Evolutionary conservation across 2,797 vertebrate genomes (phyloP), one percentile per base, ranked within the genome.

Genomic region (Spondyliosoma cantharus): DNA sequence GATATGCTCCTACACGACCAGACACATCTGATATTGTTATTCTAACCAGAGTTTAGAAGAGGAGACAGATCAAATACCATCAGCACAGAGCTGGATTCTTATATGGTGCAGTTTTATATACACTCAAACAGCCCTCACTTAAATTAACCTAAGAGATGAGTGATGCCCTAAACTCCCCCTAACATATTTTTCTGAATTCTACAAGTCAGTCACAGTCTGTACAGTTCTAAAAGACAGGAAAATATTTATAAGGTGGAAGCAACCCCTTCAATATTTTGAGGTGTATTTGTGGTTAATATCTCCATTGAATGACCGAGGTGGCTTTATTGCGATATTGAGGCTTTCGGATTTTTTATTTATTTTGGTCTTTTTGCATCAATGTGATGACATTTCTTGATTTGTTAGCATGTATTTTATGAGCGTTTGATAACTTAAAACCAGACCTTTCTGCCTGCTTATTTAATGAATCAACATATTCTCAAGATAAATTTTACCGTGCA

Each of bases 1-100:
- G 14, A 74, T 70, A 48, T 70, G 65, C 22, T 65, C 27, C 24
- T 14, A 77, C 45, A 42, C 14, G 12, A 64, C 20, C 67, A 61
- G 37, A 63, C 74, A 81, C 45, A 76, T 75, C 16, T 61, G 67
- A 85, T 78, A 56, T 46, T 62, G 22, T 71, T 58, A 65, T 15
- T 29, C 27, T 42, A 61, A 69, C 20, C 42, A 71, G 16, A 73
- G 67, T 80, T 71, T 79, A 74, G 52, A 75, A 62, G 32, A 54
- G 27, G 66, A 14, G 17, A 25, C 53, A 52, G 60, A 80, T 76
- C 46, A 59, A 49, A 67, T 74, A 53, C 1, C 48, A 62, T 16
- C 25, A 59, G 32, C 11, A 1, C 25, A 66, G 24, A 76, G 42
- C 19, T 64, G n/a, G 19, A 37, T 58, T 59, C 5, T 49, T 17